Percentiles rank a stretch among this genome's conserved stretches.
Evolutionary conservation across 2,797 vertebrate genomes (phyloP).

Genomic region (Bothrops alternatus): DNA sequence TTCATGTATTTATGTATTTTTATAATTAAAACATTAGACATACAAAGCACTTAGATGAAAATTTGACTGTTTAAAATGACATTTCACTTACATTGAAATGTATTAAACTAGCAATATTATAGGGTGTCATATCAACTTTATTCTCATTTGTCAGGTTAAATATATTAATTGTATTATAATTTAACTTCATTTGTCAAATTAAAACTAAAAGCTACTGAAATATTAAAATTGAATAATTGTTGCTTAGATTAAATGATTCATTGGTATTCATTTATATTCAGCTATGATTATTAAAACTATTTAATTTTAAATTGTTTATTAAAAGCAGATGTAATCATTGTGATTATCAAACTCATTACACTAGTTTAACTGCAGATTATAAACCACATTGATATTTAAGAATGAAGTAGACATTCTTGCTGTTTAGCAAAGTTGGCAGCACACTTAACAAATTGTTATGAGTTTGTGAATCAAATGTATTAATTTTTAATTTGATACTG

Average conservation of each 20-base stretch:
- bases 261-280: slow-evolving; percentile 49
- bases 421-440: too few relatives aligned
- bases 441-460: neutral
- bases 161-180: neutral
- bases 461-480: neutral
- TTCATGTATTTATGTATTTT: neutral
- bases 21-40: neutral
- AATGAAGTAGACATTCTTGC: neutral
- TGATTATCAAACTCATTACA: neutral
- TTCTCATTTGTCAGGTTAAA: slow-evolving; percentile 8
- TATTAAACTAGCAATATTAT: neutral
- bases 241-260: slow-evolving; percentile 39
- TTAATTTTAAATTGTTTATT: slow-evolving; percentile 4
- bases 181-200: slow-evolving; percentile 1
- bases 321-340: neutral
- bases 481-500: neutral
- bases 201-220: neutral
- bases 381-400: neutral
- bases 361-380: neutral
- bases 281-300: slow-evolving; percentile 35
- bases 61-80: neutral
- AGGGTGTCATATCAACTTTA: neutral
- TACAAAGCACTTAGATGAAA: neutral
- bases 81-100: neutral
- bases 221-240: neutral